phyloP scores from a whole-genome alignment of 2,797 vertebrate genomes.

The Simalia tracyae region DNA sequence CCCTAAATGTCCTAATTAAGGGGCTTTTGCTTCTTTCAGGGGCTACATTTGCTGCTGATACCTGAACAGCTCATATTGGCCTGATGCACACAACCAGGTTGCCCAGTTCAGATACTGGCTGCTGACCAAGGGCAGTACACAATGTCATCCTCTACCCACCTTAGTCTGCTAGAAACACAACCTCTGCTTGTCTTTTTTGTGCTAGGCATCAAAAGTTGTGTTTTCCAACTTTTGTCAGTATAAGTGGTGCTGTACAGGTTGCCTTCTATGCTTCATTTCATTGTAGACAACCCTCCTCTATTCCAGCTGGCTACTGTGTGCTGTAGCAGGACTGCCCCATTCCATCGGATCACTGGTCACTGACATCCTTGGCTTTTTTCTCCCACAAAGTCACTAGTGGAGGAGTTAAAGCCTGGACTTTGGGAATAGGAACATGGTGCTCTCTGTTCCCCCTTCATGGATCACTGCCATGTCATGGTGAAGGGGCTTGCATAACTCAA shows the following conservation, averaged over 20 bases:
- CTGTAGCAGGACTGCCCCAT: background rate
- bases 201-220: background rate
- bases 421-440: background rate
- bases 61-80: background rate
- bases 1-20: background rate
- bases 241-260: background rate
- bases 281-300: background rate
- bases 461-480: too few species aligned
- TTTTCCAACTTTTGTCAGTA: background rate
- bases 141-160: background rate
- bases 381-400: background rate
- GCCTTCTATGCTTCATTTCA: background rate
- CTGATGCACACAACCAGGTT: background rate
- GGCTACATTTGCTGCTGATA: background rate
- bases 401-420: background rate
- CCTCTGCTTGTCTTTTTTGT: background rate
- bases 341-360: background rate
- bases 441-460: too few species aligned
- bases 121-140: background rate
- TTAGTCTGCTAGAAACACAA: background rate
- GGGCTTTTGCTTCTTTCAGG: background rate
- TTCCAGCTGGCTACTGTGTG: background rate
- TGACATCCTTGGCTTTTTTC: background rate
- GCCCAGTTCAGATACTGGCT: background rate
- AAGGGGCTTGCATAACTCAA: too few species aligned